Evolutionary conservation across 1,140 invertebrate genomes (phyloP), one percentile per base, ranked within the genome.

Genomic region (Drosophila melanica): DNA sequence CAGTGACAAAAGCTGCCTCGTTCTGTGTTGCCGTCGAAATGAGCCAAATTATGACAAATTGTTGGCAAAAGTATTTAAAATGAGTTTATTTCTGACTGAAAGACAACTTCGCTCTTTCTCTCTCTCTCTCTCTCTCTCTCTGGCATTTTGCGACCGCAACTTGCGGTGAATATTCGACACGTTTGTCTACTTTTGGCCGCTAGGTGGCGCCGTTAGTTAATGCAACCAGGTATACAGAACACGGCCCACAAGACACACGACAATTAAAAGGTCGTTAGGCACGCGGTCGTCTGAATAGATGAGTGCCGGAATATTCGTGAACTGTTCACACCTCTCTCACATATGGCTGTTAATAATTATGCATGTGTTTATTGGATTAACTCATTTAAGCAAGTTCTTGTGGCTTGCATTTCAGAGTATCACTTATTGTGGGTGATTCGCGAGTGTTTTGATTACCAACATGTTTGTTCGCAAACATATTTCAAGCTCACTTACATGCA

Each of bases 1-100:
- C 41, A 81, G 72, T 86, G 81, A 81, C 78, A 66, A 85, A 81
- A 86, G 82, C 81, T 71, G 79, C 75, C 79, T 60, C 81, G 45
- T 81, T 63, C 71, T 82, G 66, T 75, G 75, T 81, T 60, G 82
- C 81, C 81, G 79, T 18, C 64, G 79, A 87, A 87, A 87, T 87
- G 84, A 87, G 82, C 84, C 82, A 87, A 87, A 87, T 87, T 87
- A 87, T 87, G 84, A 84, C 81, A 86, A 86, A 86, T 86, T 86
- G 81, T 86, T 86, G 82, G 79, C 84, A 76, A 87, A 87, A 87
- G 82, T 87, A 87, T 87, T 87, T 89, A 87, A 87, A 87, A 87
- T 87, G 84, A 89, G 82, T 87, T 87, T 87, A 87, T 89, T 87
- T 75, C 51, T 58, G 55, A 42, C 45, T 33, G 41, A 57, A 27